Evolutionary conservation across 2,888 invertebrate genomes (phyloP).

Genomic region (Drosophila ezoana): DNA sequence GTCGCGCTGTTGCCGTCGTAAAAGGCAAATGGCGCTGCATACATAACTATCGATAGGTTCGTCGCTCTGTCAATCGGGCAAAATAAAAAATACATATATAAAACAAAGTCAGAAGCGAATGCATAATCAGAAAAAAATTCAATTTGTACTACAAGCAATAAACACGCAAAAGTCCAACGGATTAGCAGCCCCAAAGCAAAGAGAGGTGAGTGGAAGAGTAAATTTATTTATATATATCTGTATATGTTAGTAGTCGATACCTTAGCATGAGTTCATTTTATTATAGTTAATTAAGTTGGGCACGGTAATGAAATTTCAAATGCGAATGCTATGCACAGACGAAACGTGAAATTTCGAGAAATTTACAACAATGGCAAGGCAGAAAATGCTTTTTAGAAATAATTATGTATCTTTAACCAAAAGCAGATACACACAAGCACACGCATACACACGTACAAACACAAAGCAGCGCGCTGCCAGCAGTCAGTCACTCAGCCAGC

Average conservation of each 20-base stretch:
- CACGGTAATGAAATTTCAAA: conserved; percentile 47
- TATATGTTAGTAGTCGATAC: background rate
- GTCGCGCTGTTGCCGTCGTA: conserved; percentile 41
- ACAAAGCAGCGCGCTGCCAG: conserved; percentile 32
- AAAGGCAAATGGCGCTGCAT: conserved; percentile 67
- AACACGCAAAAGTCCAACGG: conserved; percentile 41
- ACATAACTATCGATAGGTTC: conserved; percentile 71
- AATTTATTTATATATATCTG: conserved; percentile 6
- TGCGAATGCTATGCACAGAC: conserved; percentile 30
- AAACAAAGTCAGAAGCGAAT: conserved; percentile 15
- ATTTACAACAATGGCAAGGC: conserved; percentile 83
- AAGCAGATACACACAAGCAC: conserved; percentile 63
- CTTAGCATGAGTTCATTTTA: conserved; percentile 9
- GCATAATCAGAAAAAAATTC: conserved; percentile 37
- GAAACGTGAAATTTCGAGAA: conserved; percentile 79
- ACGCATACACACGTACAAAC: conserved; percentile 14
- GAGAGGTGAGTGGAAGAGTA: conserved; percentile 42
- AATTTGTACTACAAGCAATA: conserved; percentile 26
- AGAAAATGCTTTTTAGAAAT: conserved; percentile 84
- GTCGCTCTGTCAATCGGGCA: conserved; percentile 39
- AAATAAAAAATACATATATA: conserved; percentile 20
- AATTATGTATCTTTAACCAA: conserved; percentile 82
- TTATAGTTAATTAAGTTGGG: conserved; percentile 42
- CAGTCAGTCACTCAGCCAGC: conserved; percentile 61
- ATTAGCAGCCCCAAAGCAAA: conserved; percentile 47